Base-by-base conservation (phyloP, 2,888 invertebrate genomes). In the Latrodectus hesperus region DNA sequence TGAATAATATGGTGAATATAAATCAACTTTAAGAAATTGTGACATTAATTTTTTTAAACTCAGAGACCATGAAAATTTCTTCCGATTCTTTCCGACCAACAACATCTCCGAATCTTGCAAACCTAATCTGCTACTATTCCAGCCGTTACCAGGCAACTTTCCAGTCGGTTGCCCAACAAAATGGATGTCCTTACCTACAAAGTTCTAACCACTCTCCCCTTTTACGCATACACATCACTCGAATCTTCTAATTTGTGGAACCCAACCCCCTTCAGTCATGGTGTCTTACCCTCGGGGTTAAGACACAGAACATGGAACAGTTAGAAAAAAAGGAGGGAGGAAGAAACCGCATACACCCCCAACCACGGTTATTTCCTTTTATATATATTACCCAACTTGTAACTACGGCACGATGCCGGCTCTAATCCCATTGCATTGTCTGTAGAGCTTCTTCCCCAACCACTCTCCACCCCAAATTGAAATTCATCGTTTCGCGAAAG, bases 401-500 rank as follows among this genome's bases (percentile, higher is more conserved):
- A 60, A 52, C 53, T 73, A 17, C 73, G 51, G 70, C 60, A 38
- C 38, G 60, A 60, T 70, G 38, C 53, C 68, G 17, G 26, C 38
- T 60, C 67, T 84, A 84, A 84, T 84, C 84, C 84, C 73, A 53
- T 49, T 67, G 65, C 77, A 77, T 67, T 73, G 77, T 84, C 71
- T 72, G 68, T 52, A 53, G 55, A 70, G 38, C 38, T 51, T 38
- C n/a, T 60, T 11, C 60, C 60, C 60, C 60, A 6, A 6, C 55
- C 16, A 55, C 55, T n/a, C 60, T 72, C 51, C 49, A 38, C 17
- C 71, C 67, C 85, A 85, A 85, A 85, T 85, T 85, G 85, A 85
- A 85, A 85, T 85, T 85, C 85, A 85, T 85, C 85, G 85, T 82
- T 68, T 75, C 10, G 60, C 55, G 75, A 53, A 65, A 51, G 53